Percentiles rank a stretch among this genome's conserved stretches.
Evolutionary conservation across 2,113 vertebrate genomes (phyloP).

Genomic region (Dipodomys stephensi): DNA sequence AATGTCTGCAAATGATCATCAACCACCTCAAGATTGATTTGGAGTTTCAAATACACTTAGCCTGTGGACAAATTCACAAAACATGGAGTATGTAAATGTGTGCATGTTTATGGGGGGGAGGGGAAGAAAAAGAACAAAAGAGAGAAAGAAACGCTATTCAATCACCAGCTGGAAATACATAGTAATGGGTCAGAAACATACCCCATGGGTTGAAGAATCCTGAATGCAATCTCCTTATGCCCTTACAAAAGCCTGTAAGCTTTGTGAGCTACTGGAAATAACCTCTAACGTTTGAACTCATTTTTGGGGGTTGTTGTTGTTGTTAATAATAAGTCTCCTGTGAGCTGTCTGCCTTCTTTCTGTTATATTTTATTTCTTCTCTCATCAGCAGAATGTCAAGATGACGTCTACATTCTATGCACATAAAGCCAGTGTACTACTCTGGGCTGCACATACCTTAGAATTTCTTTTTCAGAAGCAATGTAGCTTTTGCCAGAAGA

Average conservation of each 20-base stretch:
- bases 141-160: neutral
- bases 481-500: conserved; percentile 81
- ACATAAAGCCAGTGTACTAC: conserved; percentile 56
- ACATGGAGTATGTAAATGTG: neutral
- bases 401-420: conserved; percentile 81
- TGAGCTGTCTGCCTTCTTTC: conserved; percentile 52
- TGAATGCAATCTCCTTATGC: conserved; percentile 49
- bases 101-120: neutral
- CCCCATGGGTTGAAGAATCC: conserved; percentile 35
- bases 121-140: neutral
- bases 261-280: conserved; percentile 61
- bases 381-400: conserved; percentile 80
- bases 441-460: conserved; percentile 68
- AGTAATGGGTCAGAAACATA: neutral
- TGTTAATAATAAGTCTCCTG: conserved; percentile 13
- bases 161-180: conserved; percentile 64
- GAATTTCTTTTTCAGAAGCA: conserved; percentile 77
- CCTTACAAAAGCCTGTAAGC: conserved; percentile 57
- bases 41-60: neutral
- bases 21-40: neutral
- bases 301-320: neutral
- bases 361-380: conserved; percentile 74
- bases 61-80: neutral
- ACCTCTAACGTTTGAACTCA: conserved; percentile 9
- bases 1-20: neutral